Conservation (phyloP, 2,888 invertebrate species). For the Ariolimax columbianus region DNA sequence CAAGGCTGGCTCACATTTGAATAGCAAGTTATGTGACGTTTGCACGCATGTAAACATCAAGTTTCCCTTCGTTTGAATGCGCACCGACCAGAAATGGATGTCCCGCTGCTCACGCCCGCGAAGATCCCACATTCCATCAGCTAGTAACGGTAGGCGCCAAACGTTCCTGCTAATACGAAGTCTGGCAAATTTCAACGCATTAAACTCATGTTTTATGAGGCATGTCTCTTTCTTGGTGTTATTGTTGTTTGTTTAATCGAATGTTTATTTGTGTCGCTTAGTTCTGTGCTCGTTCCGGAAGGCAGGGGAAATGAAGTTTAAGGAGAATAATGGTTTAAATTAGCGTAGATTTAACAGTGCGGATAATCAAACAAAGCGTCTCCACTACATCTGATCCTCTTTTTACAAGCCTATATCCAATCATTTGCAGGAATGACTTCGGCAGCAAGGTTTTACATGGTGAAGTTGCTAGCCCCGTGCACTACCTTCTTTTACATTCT, state of each 20-base stretch:
- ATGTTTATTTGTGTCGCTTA: background rate
- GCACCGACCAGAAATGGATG: background rate
- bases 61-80: background rate
- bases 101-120: background rate
- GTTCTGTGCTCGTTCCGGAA: background rate
- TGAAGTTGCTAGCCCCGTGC: too few relatives aligned
- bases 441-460: too few relatives aligned
- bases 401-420: too few relatives aligned
- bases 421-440: too few relatives aligned
- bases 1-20: background rate
- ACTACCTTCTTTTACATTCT: too few relatives aligned
- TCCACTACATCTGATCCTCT: too few relatives aligned
- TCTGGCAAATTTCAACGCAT: background rate
- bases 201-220: background rate
- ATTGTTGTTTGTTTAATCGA: background rate
- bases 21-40: background rate
- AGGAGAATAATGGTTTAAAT: too few relatives aligned
- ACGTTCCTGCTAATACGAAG: background rate
- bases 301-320: too few relatives aligned
- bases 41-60: background rate
- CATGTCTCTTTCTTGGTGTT: background rate
- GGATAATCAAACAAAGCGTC: too few relatives aligned
- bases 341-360: too few relatives aligned
- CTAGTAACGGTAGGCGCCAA: background rate
- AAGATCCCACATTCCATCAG: background rate